These are phyloP conservation scores for Drosophila virilis DNA, from an alignment of 1,140 invertebrate genomes.

Conservation along the genomic window DNA sequence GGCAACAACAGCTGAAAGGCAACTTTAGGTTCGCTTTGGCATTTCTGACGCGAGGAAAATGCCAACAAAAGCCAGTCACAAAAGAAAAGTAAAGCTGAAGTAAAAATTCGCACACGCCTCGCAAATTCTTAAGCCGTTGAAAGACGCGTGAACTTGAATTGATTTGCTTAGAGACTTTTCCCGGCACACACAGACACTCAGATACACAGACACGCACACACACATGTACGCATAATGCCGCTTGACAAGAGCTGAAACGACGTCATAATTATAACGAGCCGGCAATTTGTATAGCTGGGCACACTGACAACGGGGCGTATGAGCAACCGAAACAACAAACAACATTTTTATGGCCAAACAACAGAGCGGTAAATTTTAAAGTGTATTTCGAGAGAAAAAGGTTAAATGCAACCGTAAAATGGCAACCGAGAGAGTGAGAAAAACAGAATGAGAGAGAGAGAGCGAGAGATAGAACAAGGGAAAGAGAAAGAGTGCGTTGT, in stretches of 20 bases:
- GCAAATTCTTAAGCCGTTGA: constrained; percentile 49
- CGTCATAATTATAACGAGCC: constrained; percentile 81
- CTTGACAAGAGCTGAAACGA: constrained; percentile 67
- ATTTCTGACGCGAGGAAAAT: constrained; percentile 20
- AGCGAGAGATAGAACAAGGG: not conserved
- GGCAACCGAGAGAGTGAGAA: constrained; percentile 18
- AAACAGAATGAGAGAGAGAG: not conserved
- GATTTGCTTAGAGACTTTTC: constrained; percentile 61
- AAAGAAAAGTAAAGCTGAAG: constrained; percentile 50
- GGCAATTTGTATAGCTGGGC: constrained; percentile 59
- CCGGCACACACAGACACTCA: constrained; percentile 12
- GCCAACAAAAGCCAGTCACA: constrained; percentile 22
- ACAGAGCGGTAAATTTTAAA: constrained; percentile 72
- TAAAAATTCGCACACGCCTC: constrained; percentile 63
- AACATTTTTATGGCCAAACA: constrained; percentile 69
- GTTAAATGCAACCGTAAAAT: constrained; percentile 79
- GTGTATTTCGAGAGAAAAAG: constrained; percentile 68
- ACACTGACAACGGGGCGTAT: constrained; percentile 67
- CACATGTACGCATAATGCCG: not conserved
- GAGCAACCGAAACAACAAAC: constrained; percentile 52
- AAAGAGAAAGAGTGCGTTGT: not conserved
- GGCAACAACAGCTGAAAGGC: constrained; percentile 30
- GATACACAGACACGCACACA: constrained; percentile 15
- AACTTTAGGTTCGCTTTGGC: constrained; percentile 35
- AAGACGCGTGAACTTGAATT: constrained; percentile 79